phyloP scores from a whole-genome alignment of 2,888 invertebrate species.

The Thecophora atra region DNA sequence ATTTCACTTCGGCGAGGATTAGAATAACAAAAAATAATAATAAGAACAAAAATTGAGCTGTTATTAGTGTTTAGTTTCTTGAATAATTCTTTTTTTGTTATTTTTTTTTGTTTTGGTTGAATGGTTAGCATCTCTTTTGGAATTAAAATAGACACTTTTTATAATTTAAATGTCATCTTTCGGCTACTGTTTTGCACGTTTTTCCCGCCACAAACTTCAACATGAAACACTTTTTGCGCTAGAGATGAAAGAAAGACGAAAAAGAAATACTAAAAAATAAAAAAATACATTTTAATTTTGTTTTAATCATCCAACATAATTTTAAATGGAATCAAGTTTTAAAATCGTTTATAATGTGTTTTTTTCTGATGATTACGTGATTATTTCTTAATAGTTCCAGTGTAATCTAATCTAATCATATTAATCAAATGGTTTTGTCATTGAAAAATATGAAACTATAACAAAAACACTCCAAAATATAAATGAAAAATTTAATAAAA shows the following conservation, averaged over 20 bases:
- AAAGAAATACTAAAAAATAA: neutral
- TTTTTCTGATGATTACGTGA: too few species aligned
- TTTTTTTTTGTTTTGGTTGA: conserved; percentile 5
- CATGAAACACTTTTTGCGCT: neutral
- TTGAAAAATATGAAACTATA: too few species aligned
- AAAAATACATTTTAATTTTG: neutral
- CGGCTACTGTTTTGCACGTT: conserved; percentile 17
- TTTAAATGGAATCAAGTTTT: too few species aligned
- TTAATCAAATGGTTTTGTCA: too few species aligned
- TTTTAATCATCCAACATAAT: too few species aligned
- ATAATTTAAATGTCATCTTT: neutral
- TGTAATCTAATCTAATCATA: too few species aligned
- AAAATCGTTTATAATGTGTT: too few species aligned
- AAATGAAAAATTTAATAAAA: too few species aligned
- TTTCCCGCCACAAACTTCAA: neutral
- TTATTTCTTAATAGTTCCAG: too few species aligned
- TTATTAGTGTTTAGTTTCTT: conserved; percentile 32
- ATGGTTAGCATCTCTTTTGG: conserved; percentile 25
- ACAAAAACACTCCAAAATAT: too few species aligned
- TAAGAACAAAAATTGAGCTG: neutral
- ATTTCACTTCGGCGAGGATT: conserved; percentile 25
- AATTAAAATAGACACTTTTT: neutral
- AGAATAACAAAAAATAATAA: neutral
- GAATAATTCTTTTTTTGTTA: conserved; percentile 20
- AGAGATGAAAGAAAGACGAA: neutral